A percentile compares a stretch with the other conserved stretches of the same genome.
Conservation (phyloP, 1,140 invertebrate species). For the Fopius arisanus region DNA sequence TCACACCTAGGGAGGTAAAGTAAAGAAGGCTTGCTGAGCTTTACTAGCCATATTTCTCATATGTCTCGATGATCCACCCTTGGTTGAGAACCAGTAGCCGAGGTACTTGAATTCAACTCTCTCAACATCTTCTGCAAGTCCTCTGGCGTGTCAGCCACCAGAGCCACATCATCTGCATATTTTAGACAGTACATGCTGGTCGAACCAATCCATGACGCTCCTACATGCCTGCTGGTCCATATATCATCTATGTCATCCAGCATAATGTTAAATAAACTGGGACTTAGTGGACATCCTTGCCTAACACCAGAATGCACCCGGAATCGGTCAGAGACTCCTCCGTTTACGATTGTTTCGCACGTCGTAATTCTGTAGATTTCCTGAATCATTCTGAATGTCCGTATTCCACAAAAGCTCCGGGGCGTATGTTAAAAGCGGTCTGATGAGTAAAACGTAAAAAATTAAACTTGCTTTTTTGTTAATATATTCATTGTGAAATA, state of each 20-base stretch:
- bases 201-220: constrained; percentile 12
- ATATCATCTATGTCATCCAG: constrained; percentile 19
- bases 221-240: neutral
- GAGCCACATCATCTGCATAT: constrained; percentile 21
- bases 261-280: neutral
- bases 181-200: constrained; percentile 3
- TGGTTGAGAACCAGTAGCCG: neutral
- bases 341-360: neutral
- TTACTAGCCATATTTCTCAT: constrained; percentile 3
- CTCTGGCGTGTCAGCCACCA: constrained; percentile 7
- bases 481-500: too few species aligned
- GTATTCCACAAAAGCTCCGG: too few species aligned
- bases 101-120: neutral
- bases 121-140: constrained; percentile 28
- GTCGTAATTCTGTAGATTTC: neutral
- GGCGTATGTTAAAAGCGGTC: too few species aligned
- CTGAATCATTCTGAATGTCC: neutral
- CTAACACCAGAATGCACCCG: neutral
- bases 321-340: neutral
- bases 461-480: too few species aligned
- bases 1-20: constrained; percentile 16
- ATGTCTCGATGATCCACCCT: neutral
- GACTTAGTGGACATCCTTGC: neutral
- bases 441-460: too few species aligned
- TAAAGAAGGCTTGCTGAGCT: too few species aligned